Conservation (phyloP, 2,113 vertebrate genomes). For the Cyprinodon tularosa region DNA sequence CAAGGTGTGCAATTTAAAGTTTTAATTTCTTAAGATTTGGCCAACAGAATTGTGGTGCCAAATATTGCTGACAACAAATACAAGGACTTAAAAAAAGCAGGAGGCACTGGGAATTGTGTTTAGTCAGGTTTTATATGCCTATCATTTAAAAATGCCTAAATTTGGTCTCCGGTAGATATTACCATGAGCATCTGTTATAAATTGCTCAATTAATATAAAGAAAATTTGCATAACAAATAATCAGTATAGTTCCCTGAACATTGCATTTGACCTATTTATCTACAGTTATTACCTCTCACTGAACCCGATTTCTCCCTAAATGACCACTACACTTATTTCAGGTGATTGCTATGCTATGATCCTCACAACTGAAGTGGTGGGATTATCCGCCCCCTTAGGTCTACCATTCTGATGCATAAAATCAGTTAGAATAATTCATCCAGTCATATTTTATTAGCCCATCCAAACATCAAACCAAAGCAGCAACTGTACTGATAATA, state of each 20-base stretch:
- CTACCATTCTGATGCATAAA: slow-evolving; percentile 29
- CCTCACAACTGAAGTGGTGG: slow-evolving; percentile 16
- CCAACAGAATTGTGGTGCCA: too few species aligned
- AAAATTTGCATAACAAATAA: neutral
- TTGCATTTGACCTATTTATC: neutral
- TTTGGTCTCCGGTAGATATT: too few species aligned
- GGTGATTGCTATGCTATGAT: slow-evolving; percentile 45
- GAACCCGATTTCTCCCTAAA: slow-evolving; percentile 2
- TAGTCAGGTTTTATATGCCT: too few species aligned
- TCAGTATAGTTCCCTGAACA: neutral
- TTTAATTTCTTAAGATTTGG: too few species aligned
- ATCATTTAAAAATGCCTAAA: too few species aligned
- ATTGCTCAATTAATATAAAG: too few species aligned
- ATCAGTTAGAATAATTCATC: slow-evolving; percentile 22
- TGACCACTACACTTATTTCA: slow-evolving; percentile 31
- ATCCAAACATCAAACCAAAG: slow-evolving; percentile 28
- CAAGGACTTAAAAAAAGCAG: too few species aligned
- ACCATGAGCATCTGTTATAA: too few species aligned
- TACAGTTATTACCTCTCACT: slow-evolving; percentile 1
- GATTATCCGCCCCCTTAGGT: slow-evolving; percentile 32
- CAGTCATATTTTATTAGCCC: slow-evolving; percentile 66
- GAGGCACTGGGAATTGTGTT: too few species aligned
- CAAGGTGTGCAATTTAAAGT: too few species aligned
- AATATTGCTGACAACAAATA: too few species aligned
- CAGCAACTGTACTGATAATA: slow-evolving; percentile 66